Conservation (phyloP, 2,888 invertebrate genomes). For the Trichopria drosophilae region DNA sequence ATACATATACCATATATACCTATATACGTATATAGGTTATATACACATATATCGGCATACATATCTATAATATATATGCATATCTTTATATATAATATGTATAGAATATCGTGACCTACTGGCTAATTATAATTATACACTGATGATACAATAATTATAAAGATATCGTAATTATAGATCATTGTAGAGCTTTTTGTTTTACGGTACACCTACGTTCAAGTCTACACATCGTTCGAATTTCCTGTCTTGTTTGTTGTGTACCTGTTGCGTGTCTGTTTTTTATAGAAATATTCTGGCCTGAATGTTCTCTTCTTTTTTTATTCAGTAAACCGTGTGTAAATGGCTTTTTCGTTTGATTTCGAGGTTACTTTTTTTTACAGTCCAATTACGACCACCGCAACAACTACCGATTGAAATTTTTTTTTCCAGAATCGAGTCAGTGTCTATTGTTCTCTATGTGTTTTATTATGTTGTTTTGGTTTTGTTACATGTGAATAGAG, state of each 20-base stretch:
- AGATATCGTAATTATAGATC: conserved; percentile 50
- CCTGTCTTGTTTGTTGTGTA: conserved; percentile 27
- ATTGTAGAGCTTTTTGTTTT: conserved; percentile 39
- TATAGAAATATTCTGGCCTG: conserved; percentile 13
- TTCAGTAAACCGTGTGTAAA: conserved; percentile 5
- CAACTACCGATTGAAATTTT: too few species aligned
- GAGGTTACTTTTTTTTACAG: too few species aligned
- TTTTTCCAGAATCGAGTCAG: too few species aligned
- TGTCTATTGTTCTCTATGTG: too few species aligned
- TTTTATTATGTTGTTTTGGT: too few species aligned
- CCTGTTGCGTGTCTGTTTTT: conserved; percentile 22
- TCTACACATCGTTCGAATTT: conserved; percentile 49
- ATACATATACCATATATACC: conserved; percentile 35
- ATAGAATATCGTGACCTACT: conserved; percentile 47
- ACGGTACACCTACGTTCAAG: conserved; percentile 51
- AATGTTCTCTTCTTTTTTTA: conserved; percentile 6
- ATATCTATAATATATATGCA: too few species aligned
- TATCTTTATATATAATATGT: conserved; percentile 34
- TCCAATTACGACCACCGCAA: too few species aligned
- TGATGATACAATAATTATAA: conserved; percentile 52
- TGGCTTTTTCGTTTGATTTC: too few species aligned
- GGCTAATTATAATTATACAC: conserved; percentile 58
- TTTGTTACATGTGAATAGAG: too few species aligned
- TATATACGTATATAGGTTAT: conserved; percentile 23
- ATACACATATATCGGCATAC: too few species aligned